These are phyloP conservation scores for Corydoras maculifer DNA, from an alignment of 2,113 vertebrate genomes.

Conservation along the genomic window DNA sequence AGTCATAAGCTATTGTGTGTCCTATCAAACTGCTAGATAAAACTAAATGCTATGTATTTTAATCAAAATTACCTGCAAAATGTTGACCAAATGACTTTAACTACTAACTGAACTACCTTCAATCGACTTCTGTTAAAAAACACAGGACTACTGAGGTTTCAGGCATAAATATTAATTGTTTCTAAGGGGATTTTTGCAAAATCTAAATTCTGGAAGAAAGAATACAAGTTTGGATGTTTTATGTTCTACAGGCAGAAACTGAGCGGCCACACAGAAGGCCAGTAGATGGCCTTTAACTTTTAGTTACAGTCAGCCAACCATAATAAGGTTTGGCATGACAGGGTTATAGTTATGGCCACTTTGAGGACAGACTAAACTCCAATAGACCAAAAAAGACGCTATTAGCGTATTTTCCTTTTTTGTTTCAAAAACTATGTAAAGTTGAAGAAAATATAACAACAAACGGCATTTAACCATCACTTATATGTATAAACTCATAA, in stretches of 20 bases:
- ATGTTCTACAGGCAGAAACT: neutral
- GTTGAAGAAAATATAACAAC: neutral
- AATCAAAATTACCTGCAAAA: neutral
- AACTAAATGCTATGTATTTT: conserved; percentile 24
- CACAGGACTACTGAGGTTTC: neutral
- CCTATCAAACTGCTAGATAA: conserved; percentile 44
- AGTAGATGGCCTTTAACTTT: neutral
- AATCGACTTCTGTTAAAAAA: conserved; percentile 29
- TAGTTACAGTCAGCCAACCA: conserved; percentile 11
- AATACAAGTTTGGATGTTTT: neutral
- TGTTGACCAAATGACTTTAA: neutral
- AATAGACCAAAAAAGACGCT: neutral
- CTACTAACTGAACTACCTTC: conserved; percentile 22
- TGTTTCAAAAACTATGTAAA: neutral
- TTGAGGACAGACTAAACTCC: neutral
- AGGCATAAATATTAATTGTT: conserved; percentile 18
- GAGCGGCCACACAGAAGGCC: neutral
- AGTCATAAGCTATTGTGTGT: conserved; percentile 13
- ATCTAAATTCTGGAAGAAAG: conserved; percentile 16
- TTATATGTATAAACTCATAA: neutral
- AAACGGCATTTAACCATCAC: too few relatives aligned
- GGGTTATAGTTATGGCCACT: neutral
- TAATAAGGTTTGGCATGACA: conserved; percentile 8
- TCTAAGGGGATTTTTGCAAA: conserved; percentile 1
- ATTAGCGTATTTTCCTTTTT: too few relatives aligned